Evolutionary conservation across 1,140 invertebrate genomes (phyloP).

Genomic region (Bombus balteatus): DNA sequence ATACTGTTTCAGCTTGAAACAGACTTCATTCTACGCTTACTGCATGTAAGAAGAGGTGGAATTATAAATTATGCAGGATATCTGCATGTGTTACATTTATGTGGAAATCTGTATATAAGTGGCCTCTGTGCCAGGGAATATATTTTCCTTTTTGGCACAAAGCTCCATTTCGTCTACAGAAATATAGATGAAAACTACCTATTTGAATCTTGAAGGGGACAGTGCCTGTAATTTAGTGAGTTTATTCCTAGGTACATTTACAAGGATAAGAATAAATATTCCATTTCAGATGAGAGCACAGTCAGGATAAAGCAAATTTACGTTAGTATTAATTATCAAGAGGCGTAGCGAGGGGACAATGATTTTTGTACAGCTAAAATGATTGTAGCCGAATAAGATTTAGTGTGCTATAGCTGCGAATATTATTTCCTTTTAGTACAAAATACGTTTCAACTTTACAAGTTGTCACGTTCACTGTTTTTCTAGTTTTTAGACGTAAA

Average conservation of each 20-base stretch:
- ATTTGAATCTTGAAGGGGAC: slow-evolving; percentile 58
- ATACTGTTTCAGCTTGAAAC: slow-evolving; percentile 34
- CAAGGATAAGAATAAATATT: slow-evolving; percentile 57
- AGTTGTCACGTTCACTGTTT: slow-evolving; percentile 60
- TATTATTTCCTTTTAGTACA: slow-evolving; percentile 66
- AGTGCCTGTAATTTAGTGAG: slow-evolving; percentile 70
- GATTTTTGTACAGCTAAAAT: slow-evolving; percentile 66
- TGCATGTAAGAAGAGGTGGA: slow-evolving; percentile 15
- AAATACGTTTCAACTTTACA: slow-evolving; percentile 58
- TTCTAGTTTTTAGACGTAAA: slow-evolving; percentile 61
- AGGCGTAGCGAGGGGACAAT: slow-evolving; percentile 48
- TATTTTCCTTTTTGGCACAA: slow-evolving; percentile 30
- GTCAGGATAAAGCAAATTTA: slow-evolving; percentile 55
- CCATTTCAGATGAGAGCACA: slow-evolving; percentile 42
- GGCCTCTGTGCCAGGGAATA: slow-evolving; percentile 31
- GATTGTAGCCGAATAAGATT: slow-evolving; percentile 58
- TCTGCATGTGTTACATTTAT: slow-evolving; percentile 39
- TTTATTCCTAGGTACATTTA: slow-evolving; percentile 55
- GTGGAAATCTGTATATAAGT: slow-evolving; percentile 40
- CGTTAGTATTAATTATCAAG: slow-evolving; percentile 59
- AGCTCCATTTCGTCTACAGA: slow-evolving; percentile 46
- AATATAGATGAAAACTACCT: slow-evolving; percentile 45
- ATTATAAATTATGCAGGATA: slow-evolving; percentile 36
- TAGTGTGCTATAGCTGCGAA: slow-evolving; percentile 61
- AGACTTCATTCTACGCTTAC: slow-evolving; percentile 34